These are phyloP conservation scores for Amblyopsis rosae DNA, from an alignment of 2,113 vertebrate species.

Conservation along the genomic window DNA sequence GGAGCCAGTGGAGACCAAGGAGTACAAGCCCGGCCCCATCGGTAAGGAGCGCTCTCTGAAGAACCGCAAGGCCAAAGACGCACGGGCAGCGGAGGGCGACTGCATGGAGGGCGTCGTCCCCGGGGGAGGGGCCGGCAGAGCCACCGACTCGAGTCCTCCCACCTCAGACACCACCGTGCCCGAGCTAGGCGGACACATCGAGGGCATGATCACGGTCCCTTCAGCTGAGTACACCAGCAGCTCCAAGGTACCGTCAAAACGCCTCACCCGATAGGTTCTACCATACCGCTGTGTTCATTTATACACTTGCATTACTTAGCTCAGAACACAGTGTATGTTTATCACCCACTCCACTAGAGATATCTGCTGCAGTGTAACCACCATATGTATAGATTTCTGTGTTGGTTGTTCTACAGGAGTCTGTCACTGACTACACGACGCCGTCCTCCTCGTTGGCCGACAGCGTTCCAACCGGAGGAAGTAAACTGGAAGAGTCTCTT, in stretches of 20 bases:
- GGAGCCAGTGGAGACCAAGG: constrained; percentile 90
- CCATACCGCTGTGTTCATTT: constrained; percentile 16
- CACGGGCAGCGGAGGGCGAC: constrained; percentile 86
- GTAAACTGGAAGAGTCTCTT: constrained; percentile 94
- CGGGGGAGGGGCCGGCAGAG: constrained; percentile 71
- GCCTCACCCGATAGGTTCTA: too few species aligned
- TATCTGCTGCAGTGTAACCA: neutral
- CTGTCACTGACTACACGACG: constrained; percentile 95
- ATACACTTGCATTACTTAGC: too few species aligned
- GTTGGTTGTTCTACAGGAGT: constrained; percentile 80
- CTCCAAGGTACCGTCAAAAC: constrained; percentile 80
- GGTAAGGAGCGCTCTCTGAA: constrained; percentile 97
- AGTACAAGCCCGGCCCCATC: constrained; percentile 97
- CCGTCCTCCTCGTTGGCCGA: constrained; percentile 92
- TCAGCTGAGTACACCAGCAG: constrained; percentile 85
- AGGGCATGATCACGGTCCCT: constrained; percentile 92
- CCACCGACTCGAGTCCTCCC: constrained; percentile 82
- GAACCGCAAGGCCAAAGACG: constrained; percentile 96
- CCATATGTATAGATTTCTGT: neutral
- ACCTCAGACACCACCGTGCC: constrained; percentile 84
- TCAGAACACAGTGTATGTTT: too few species aligned
- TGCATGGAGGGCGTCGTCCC: constrained; percentile 82
- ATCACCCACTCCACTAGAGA: too few species aligned
- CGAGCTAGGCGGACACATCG: constrained; percentile 90
- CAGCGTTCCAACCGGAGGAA: constrained; percentile 86